These are phyloP conservation scores for Homalodisca vitripennis DNA, from an alignment of 1,140 invertebrate species.

Conservation along the genomic window DNA sequence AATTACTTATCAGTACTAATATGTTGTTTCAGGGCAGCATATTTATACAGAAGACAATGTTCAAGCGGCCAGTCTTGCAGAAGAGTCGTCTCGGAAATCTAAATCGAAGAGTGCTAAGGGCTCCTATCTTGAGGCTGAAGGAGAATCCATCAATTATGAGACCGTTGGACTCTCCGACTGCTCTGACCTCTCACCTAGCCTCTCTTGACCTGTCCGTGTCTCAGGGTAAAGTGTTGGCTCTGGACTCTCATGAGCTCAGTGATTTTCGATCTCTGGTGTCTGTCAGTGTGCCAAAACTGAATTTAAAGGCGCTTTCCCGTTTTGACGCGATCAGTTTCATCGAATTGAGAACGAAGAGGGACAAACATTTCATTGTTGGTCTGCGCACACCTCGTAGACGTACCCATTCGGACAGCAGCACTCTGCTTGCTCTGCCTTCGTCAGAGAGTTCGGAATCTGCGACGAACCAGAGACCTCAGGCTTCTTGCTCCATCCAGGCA, in stretches of 20 bases:
- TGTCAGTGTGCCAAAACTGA: background rate
- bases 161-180: background rate
- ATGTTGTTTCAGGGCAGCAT: conserved; percentile 1
- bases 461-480: background rate
- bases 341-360: conserved; percentile 9
- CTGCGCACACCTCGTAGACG: background rate
- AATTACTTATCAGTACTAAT: no score
- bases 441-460: background rate
- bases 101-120: conserved; percentile 23
- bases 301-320: background rate
- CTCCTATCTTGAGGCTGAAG: conserved; percentile 33
- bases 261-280: conserved; percentile 9
- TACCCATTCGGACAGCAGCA: background rate
- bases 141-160: background rate
- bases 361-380: background rate
- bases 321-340: background rate
- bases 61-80: conserved; percentile 31
- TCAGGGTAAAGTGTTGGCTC: conserved; percentile 17
- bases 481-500: conserved; percentile 54
- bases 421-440: background rate
- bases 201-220: conserved; percentile 1
- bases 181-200: background rate
- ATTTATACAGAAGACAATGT: conserved; percentile 18
- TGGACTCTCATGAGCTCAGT: background rate
- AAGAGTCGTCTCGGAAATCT: conserved; percentile 31